phyloP scores from a whole-genome alignment of 2,797 vertebrate species.

The Neomorphus geoffroyi region DNA sequence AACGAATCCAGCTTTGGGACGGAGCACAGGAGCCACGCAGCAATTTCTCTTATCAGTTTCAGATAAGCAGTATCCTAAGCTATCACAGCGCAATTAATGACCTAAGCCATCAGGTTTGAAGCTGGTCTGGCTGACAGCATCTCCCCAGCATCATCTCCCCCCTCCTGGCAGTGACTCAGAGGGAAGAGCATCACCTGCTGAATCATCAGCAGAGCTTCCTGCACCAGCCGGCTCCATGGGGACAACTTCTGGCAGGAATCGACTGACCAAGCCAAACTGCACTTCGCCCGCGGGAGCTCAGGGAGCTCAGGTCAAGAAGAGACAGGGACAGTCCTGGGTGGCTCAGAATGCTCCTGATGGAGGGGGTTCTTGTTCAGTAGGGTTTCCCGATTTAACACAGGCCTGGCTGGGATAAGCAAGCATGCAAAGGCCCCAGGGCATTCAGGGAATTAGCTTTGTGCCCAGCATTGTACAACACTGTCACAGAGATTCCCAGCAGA shows the following conservation, averaged over 20 bases:
- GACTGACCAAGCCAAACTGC: not conserved
- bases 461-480: not conserved
- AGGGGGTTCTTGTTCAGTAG: not conserved
- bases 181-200: conserved; percentile 19
- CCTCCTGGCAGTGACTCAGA: conserved; percentile 15
- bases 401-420: not conserved
- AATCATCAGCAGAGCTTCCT: conserved; percentile 37
- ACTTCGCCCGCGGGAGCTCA: not conserved
- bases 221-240: not conserved
- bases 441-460: not conserved
- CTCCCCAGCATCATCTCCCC: not conserved
- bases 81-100: not conserved
- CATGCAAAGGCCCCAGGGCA: not conserved
- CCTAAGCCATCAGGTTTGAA: not conserved
- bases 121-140: conserved; percentile 4
- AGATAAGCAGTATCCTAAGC: not conserved
- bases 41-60: not conserved
- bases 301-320: not conserved
- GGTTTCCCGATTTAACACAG: not conserved
- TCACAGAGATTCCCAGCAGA: not conserved
- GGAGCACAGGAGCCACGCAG: not conserved
- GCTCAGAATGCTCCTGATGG: not conserved
- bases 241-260: not conserved
- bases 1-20: not conserved
- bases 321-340: not conserved